Base-by-base conservation (phyloP, 2,797 vertebrate genomes). In the Octomys mimax region DNA sequence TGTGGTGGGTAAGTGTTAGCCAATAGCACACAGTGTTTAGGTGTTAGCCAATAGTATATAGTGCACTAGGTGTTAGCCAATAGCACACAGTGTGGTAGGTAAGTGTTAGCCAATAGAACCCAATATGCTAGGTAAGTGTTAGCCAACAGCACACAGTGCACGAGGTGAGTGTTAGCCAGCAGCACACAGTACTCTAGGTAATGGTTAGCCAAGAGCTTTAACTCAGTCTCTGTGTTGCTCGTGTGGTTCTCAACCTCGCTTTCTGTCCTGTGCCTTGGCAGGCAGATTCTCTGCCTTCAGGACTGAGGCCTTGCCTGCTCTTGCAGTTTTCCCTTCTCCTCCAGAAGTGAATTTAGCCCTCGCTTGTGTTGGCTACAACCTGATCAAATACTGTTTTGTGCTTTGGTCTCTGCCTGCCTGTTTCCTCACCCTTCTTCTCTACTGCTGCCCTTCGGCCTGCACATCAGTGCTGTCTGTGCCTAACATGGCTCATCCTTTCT, bases 271-370 rank as follows among this genome's bases (percentile, higher is more conserved):
- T 1, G 31, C 57, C 52, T 54, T 89, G 46, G 75, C 28, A 77
- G 83, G 70, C 52, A 19, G n/a, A 75, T 46, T 81, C 57, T 79
- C 62, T 57, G 73, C 26, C 42, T 87, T 95, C 83, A 95, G 36
- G 39, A 91, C 4, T 9, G 49, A 70, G 62, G 49, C 31, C 77
- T 33, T 62, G 36, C n/a, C 52, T 46, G 59, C 6, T 62, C 49
- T 59, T 33, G 31, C 14, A 88, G 85, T 33, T 75, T 33, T 75
- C 46, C 10, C 68, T 6, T 0, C 2, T 54, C 42, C 46, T 62
- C 26, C 2, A 39, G 33, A 80, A 87, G 22, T n/a, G 85, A 80
- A 92, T 49, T 61, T 84, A 79, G 59, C 54, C 68, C 31, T 26
- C 9, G 19, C 31, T n/a, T 42, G 26, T 57, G 59, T 54, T 81